Evolutionary conservation across 2,888 invertebrate species (phyloP).

Genomic region (Microdon myrmicae): DNA sequence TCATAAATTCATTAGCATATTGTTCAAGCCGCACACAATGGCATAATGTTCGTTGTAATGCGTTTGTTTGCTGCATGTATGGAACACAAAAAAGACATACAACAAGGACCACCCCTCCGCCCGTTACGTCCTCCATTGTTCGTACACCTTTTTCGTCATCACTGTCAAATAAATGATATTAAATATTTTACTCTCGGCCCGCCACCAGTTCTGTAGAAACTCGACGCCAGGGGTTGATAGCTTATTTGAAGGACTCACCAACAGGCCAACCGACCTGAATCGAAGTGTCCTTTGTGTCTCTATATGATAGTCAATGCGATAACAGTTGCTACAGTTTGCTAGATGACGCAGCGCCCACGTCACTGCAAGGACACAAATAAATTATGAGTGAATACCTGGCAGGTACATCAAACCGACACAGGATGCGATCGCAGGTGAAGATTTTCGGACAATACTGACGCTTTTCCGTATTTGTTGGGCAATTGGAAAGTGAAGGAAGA

Average conservation of each 20-base stretch:
- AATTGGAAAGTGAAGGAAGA: too few relatives aligned
- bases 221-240: slow-evolving; percentile 38
- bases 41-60: slow-evolving; percentile 35
- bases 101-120: slow-evolving; percentile 6
- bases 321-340: too few relatives aligned
- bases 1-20: slow-evolving; percentile 50
- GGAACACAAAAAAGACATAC: slow-evolving; percentile 16
- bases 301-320: too few relatives aligned
- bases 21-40: slow-evolving; percentile 35
- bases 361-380: slow-evolving; percentile 32
- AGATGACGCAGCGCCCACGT: too few relatives aligned
- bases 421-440: slow-evolving; percentile 42
- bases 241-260: slow-evolving; percentile 46
- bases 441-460: slow-evolving; percentile 31
- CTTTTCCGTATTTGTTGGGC: slow-evolving; percentile 33
- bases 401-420: slow-evolving; percentile 8
- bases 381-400: slow-evolving; percentile 28
- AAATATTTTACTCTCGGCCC: slow-evolving; percentile 39
- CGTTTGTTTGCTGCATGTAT: slow-evolving; percentile 32
- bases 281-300: slow-evolving; percentile 32
- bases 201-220: slow-evolving; percentile 6
- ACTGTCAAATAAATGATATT: slow-evolving; percentile 47
- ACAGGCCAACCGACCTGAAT: slow-evolving; percentile 29
- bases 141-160: slow-evolving; percentile 20
- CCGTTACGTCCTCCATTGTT: slow-evolving; percentile 5